Conservation (phyloP, 2,797 vertebrate species). For the Glossophaga mutica region DNA sequence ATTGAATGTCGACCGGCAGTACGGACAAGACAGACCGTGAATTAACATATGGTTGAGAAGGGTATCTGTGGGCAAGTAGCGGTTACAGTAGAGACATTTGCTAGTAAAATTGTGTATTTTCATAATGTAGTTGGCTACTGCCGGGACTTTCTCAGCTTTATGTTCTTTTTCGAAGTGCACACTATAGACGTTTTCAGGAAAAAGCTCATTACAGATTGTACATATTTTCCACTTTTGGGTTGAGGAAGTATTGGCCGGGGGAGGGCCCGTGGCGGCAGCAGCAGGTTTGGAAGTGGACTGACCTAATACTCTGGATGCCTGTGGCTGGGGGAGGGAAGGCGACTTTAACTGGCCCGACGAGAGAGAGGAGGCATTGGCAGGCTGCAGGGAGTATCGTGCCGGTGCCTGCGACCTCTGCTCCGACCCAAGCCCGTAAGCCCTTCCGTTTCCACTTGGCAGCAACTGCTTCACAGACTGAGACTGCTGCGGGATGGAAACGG, state of each 20-base stretch:
- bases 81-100: conserved; percentile 99
- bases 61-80: conserved; percentile 97
- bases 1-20: conserved; percentile 97
- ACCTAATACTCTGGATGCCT: conserved; percentile 86
- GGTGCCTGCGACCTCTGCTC: conserved; percentile 84
- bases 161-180: conserved; percentile 99
- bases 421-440: conserved; percentile 83
- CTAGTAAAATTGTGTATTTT: conserved; percentile 99
- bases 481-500: conserved; percentile 92
- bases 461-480: conserved; percentile 94
- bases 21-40: conserved; percentile 95
- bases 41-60: conserved; percentile 99
- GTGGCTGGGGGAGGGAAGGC: conserved; percentile 85
- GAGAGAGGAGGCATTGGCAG: conserved; percentile 84
- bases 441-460: conserved; percentile 87
- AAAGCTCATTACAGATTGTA: conserved; percentile 99
- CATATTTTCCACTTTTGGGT: conserved; percentile 99
- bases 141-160: conserved; percentile 98
- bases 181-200: conserved; percentile 98
- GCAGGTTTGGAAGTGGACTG: conserved; percentile 87
- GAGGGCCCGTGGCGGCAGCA: conserved; percentile 87
- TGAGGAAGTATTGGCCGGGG: conserved; percentile 91
- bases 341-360: conserved; percentile 87
- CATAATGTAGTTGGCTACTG: conserved; percentile 99
- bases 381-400: conserved; percentile 83